Percentiles rank a stretch among this genome's conserved stretches.
Conservation (phyloP, 2,797 vertebrate genomes). For the Alouatta caraya region DNA sequence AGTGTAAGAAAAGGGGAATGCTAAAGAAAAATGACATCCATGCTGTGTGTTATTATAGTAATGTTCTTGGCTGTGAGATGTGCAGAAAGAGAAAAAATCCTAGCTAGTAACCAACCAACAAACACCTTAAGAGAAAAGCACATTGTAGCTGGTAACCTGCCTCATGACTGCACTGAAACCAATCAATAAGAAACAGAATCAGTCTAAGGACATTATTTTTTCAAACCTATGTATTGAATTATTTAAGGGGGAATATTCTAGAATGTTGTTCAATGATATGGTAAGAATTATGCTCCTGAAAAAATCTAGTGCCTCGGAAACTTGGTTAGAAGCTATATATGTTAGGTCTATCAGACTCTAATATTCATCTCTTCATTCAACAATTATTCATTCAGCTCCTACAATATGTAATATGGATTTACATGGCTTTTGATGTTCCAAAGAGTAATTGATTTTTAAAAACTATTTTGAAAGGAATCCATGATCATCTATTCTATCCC, state of each 20-base stretch:
- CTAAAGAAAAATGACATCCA: neutral
- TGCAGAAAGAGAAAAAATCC: neutral
- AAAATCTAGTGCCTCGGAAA: neutral
- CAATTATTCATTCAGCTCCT: neutral
- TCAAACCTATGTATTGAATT: neutral
- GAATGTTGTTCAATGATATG: neutral
- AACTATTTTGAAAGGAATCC: neutral
- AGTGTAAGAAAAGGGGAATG: neutral
- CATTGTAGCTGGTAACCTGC: neutral
- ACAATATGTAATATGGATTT: neutral
- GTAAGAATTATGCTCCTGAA: neutral
- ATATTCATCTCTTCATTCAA: neutral
- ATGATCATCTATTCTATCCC: neutral
- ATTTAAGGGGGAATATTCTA: neutral
- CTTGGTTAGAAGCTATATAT: neutral
- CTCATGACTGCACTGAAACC: neutral
- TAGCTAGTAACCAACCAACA: neutral
- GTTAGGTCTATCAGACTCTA: neutral
- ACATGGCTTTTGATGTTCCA: neutral
- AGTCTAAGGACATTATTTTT: neutral
- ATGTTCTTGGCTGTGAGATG: neutral
- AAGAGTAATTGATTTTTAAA: neutral
- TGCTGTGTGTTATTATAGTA: neutral
- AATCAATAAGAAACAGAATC: neutral
- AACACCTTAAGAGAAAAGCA: neutral